Conservation (phyloP, 2,888 invertebrate genomes). For the Tineola bisselliella region DNA sequence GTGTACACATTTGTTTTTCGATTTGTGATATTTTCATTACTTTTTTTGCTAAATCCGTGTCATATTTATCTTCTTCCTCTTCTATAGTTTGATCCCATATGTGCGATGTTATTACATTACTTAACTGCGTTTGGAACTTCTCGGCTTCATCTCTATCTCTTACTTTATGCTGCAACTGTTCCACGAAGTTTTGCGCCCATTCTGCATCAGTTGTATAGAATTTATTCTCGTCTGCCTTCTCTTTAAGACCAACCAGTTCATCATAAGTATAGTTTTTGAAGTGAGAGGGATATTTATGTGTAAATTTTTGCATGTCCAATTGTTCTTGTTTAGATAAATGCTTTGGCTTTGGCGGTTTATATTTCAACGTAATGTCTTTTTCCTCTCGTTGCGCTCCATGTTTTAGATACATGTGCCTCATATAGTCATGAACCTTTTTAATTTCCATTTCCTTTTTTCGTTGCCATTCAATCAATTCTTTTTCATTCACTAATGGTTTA, state of each 20-base stretch:
- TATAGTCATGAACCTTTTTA: constrained; percentile 47
- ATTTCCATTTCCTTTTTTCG: constrained; percentile 54
- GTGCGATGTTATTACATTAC: constrained; percentile 51
- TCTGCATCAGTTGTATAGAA: constrained; percentile 35
- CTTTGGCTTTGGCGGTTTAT: constrained; percentile 20
- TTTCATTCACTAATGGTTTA: constrained; percentile 50
- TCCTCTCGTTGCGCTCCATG: constrained; percentile 40
- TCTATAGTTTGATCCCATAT: constrained; percentile 63
- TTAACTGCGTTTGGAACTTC: constrained; percentile 58
- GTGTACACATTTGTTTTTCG: constrained; percentile 73
- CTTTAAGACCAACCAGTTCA: constrained; percentile 40
- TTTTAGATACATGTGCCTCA: constrained; percentile 51
- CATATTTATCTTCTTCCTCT: constrained; percentile 61
- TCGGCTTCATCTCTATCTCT: constrained; percentile 46
- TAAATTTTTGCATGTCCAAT: constrained; percentile 45
- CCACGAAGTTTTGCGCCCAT: constrained; percentile 58
- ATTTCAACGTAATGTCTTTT: constrained; percentile 26
- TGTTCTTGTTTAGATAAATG: constrained; percentile 29
- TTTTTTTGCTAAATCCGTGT: constrained; percentile 61
- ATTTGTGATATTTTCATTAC: constrained; percentile 70
- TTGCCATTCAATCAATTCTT: constrained; percentile 68
- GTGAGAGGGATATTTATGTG: constrained; percentile 38
- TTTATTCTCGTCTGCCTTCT: constrained; percentile 33
- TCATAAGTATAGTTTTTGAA: constrained; percentile 50
- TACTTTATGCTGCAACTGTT: constrained; percentile 52